Evolutionary conservation across 2,888 invertebrate species (phyloP), one percentile per base, ranked within the genome.

Genomic region (Eucera pruinosa): DNA sequence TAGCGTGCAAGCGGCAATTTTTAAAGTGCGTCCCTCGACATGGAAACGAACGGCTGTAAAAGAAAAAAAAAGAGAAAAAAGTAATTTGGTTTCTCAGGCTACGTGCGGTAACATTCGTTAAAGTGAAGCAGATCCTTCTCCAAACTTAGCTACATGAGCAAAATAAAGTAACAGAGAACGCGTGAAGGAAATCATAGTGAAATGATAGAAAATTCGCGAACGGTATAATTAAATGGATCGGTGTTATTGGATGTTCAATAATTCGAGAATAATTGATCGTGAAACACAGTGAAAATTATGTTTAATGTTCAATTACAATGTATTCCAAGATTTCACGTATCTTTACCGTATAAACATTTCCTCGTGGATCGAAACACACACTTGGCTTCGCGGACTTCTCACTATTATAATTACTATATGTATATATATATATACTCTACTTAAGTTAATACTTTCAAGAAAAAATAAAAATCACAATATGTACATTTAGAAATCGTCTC

Each of bases 251-350:
- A 62, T 64, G 48, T 61, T 50, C 48, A 45, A 61, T 25, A 47
- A 45, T 47, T 47, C 5, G 18, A 36, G 45, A 64, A 25, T 36
- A 61, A 68, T 57, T 55, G 41, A 65, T n/a, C n/a, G 50, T 61
- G 58, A 69, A n/a, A n/a, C n/a, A 68, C 64, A 74, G 48, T 72
- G 85, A 85, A 85, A 85, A 85, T 85, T 85, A 85, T 85, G 85
- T 85, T 85, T 85, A 85, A 85, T 85, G 85, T 72, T 83, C 65
- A 58, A 52, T 67, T 65, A 65, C 45, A 80, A 65, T 61, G 58
- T 74, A 20, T 50, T 57, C 55, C 43, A 48, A 45, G 52, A 43
- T 3, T 70, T 67, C 52, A 67, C 20, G 55, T 70, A 77, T 36
- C 65, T 65, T n/a, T n/a, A n/a, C n/a, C 39, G 27, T 45, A 33